A percentile compares a stretch with the other conserved stretches of the same genome.
phyloP scores from a whole-genome alignment of 2,888 invertebrate species.

The Corythucha ciliata region DNA sequence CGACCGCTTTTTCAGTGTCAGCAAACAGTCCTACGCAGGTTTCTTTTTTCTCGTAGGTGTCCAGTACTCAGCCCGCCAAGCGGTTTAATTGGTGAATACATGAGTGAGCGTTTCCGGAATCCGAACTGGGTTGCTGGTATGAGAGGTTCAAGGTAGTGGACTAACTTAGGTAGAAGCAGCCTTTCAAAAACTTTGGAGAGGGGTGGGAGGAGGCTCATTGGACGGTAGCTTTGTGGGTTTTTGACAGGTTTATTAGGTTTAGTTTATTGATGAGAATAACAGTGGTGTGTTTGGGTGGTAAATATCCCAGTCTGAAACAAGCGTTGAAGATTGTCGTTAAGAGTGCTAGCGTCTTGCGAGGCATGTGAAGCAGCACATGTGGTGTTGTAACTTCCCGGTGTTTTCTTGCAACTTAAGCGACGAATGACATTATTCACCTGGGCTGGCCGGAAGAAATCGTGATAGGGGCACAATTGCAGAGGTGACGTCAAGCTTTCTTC shows the following conservation, averaged over 20 bases:
- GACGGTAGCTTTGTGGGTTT: constrained; percentile 7
- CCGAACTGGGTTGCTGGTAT: constrained; percentile 6
- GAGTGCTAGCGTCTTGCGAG: background rate
- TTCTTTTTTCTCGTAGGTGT: no score
- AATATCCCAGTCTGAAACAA: constrained; percentile 4
- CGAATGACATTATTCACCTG: no score
- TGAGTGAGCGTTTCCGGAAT: constrained; percentile 7
- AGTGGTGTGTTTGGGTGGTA: constrained; percentile 6
- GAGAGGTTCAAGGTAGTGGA: constrained; percentile 8
- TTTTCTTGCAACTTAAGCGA: no score
- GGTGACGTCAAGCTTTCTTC: no score
- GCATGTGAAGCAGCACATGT: constrained; percentile 1
- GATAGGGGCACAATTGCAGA: no score
- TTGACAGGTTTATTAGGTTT: constrained; percentile 1
- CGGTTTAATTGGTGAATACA: no score
- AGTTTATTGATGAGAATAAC: constrained; percentile 8
- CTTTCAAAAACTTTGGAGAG: constrained; percentile 6
- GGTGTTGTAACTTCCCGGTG: no score
- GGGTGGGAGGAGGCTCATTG: constrained; percentile 9
- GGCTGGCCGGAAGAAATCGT: no score
- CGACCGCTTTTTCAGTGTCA: constrained; percentile 1
- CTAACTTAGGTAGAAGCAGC: background rate
- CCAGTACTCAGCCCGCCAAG: no score
- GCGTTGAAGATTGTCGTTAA: constrained; percentile 12
- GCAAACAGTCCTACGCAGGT: no score